Evolutionary conservation across 2,113 vertebrate species (phyloP).

Genomic region (Hystrix brachyura): DNA sequence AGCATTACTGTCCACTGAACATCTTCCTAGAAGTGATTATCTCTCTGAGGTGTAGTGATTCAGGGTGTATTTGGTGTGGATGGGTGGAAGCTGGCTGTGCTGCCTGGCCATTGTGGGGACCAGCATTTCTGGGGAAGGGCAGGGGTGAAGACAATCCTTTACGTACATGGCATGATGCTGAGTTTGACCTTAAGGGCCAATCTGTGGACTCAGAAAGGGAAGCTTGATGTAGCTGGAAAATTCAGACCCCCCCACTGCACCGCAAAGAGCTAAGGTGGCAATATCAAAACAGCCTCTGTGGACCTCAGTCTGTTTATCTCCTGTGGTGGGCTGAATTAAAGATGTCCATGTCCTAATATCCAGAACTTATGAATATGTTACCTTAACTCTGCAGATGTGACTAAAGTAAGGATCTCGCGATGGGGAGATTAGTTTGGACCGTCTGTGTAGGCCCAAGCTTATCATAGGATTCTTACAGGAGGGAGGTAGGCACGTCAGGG

Average conservation of each 20-base stretch:
- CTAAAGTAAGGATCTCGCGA: not conserved
- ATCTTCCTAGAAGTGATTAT: no score
- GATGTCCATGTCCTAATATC: not conserved
- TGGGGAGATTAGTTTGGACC: not conserved
- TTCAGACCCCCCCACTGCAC: not conserved
- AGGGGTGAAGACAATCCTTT: not conserved
- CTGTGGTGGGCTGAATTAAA: not conserved
- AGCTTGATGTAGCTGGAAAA: not conserved
- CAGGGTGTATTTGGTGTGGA: not conserved
- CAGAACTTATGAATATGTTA: not conserved
- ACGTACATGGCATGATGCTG: not conserved
- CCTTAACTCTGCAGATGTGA: not conserved
- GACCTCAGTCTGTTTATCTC: not conserved
- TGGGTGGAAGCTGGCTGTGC: not conserved
- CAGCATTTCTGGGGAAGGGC: not conserved
- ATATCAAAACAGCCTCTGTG: not conserved
- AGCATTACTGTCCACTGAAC: not conserved
- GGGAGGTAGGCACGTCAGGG: not conserved
- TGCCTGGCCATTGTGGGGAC: not conserved
- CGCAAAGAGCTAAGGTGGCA: not conserved
- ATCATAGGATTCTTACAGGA: not conserved
- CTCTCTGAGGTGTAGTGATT: not conserved
- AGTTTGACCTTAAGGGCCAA: not conserved
- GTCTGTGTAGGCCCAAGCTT: not conserved
- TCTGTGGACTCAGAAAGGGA: not conserved